These are phyloP conservation scores for Priocnemis perturbator DNA, from an alignment of 2,888 invertebrate species.

Conservation along the genomic window DNA sequence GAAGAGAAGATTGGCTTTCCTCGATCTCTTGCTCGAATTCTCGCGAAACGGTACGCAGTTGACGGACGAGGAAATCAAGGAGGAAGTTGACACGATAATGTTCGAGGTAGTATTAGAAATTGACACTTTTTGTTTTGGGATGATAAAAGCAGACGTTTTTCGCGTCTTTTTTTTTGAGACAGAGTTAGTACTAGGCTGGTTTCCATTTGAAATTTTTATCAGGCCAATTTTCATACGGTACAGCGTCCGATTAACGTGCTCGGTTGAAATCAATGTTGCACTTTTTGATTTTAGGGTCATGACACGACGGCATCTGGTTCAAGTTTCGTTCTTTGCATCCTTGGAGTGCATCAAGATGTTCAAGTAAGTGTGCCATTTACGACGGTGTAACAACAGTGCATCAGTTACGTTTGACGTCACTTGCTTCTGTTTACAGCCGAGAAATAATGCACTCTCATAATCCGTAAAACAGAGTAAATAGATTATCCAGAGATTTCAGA, in stretches of 20 bases:
- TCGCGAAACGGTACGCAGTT: conserved; percentile 84
- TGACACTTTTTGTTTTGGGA: no score
- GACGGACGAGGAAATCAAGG: conserved; percentile 86
- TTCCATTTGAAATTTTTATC: no score
- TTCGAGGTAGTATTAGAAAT: conserved; percentile 80
- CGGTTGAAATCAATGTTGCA: background rate
- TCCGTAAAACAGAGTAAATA: no score
- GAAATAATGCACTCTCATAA: no score
- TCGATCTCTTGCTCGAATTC: conserved; percentile 89
- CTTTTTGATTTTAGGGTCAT: conserved; percentile 79
- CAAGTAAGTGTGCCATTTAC: conserved; percentile 75
- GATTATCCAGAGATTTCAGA: no score
- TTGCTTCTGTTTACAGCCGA: no score
- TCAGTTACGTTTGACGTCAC: no score
- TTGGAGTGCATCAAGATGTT: conserved; percentile 85
- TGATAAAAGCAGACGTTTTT: no score
- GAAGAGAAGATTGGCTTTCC: conserved; percentile 90
- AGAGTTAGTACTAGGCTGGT: no score
- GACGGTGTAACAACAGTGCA: background rate
- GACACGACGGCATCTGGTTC: conserved; percentile 90
- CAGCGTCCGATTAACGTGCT: no score
- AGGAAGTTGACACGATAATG: conserved; percentile 92
- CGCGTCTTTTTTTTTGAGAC: no score
- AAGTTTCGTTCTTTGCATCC: conserved; percentile 87
- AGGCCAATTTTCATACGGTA: no score